These are phyloP conservation scores for Eilema depressum DNA, from an alignment of 2,888 invertebrate species.

Conservation along the genomic window DNA sequence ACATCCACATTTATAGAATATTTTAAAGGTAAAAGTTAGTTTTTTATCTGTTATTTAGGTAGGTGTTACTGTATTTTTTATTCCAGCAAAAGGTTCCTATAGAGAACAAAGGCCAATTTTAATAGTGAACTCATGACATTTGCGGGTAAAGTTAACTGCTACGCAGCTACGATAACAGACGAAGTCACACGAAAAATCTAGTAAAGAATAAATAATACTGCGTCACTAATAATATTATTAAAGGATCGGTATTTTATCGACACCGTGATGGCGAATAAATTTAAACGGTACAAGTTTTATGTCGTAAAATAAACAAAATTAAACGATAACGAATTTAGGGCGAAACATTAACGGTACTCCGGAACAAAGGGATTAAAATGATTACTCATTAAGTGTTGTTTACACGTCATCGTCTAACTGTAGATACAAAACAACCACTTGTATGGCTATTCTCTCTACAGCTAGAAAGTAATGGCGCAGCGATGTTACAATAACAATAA, in stretches of 20 bases:
- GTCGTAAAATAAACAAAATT: slow-evolving; percentile 24
- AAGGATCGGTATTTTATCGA: slow-evolving; percentile 19
- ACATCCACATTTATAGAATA: slow-evolving; percentile 47
- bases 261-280: slow-evolving; percentile 1
- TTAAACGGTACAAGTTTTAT: slow-evolving; percentile 16
- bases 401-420: slow-evolving; percentile 23
- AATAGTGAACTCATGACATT: too few relatives aligned
- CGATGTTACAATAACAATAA: slow-evolving; percentile 63
- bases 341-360: slow-evolving; percentile 28
- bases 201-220: neutral
- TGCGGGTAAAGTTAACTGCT: too few relatives aligned
- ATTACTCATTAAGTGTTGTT: slow-evolving; percentile 30
- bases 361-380: slow-evolving; percentile 29
- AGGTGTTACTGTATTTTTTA: too few relatives aligned
- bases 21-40: neutral
- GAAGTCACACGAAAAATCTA: neutral
- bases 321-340: slow-evolving; percentile 35
- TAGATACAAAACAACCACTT: slow-evolving; percentile 28
- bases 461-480: slow-evolving; percentile 47
- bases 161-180: neutral
- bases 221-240: slow-evolving; percentile 20
- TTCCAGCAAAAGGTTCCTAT: too few relatives aligned
- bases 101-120: too few relatives aligned
- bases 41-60: slow-evolving; percentile 19
- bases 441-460: slow-evolving; percentile 24